These are phyloP conservation scores for Mesocricetus auratus DNA, from an alignment of 2,113 vertebrate genomes.

Conservation along the genomic window DNA sequence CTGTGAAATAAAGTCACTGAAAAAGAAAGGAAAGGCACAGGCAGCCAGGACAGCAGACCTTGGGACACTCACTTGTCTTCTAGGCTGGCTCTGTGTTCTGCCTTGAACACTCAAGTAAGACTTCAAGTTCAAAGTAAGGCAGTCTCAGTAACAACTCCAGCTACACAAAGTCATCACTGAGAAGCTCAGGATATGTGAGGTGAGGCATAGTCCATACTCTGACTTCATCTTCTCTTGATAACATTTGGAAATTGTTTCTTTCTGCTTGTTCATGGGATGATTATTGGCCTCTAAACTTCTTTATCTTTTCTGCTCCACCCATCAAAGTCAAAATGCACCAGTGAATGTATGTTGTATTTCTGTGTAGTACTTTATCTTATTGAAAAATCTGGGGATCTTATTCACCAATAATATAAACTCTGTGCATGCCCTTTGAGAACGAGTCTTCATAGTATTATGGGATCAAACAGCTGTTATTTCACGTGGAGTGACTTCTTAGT, in stretches of 20 bases:
- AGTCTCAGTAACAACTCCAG: conserved; percentile 5
- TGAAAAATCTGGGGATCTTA: neutral
- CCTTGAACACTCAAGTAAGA: conserved; percentile 22
- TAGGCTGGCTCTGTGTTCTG: neutral
- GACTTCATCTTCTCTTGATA: neutral
- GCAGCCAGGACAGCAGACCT: neutral
- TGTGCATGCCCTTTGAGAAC: neutral
- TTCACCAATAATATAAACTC: neutral
- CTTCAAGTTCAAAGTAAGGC: neutral
- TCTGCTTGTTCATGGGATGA: neutral
- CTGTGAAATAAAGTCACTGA: neutral
- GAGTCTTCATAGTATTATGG: neutral
- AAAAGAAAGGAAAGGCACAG: neutral
- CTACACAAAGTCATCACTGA: neutral
- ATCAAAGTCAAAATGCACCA: neutral
- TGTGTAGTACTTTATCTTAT: neutral
- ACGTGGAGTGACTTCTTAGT: neutral
- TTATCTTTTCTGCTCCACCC: neutral
- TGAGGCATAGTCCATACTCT: conserved; percentile 60
- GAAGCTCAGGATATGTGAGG: conserved; percentile 31
- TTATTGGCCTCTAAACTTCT: conserved; percentile 7
- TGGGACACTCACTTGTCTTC: neutral
- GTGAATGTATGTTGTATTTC: neutral
- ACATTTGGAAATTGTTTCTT: conserved; percentile 15
- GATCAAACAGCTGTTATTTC: conserved; percentile 19